These are phyloP conservation scores for Quadroppia sp. DNA, from an alignment of 2,888 invertebrate species.

Conservation along the genomic window DNA sequence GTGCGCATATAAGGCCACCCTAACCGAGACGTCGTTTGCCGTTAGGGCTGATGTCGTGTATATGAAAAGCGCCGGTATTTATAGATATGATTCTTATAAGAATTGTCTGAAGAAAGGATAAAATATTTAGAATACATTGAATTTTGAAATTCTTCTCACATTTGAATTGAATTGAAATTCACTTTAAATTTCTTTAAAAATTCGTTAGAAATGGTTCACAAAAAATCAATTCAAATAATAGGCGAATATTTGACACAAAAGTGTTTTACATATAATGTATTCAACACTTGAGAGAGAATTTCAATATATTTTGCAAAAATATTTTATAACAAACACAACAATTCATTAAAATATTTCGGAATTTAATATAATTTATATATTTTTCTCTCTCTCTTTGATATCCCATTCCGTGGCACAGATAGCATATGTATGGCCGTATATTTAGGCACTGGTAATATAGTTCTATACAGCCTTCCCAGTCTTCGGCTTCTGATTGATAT, in stretches of 20 bases:
- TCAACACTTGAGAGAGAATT: neutral
- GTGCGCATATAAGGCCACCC: slow-evolving; percentile 84
- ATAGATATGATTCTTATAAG: too few species aligned
- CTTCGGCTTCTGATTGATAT: slow-evolving; percentile 85
- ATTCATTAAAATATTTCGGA: neutral
- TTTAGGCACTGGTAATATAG: slow-evolving; percentile 87
- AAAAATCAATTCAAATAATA: neutral
- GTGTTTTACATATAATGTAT: neutral
- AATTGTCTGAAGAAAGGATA: too few species aligned
- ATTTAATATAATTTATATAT: neutral
- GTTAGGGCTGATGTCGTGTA: slow-evolving; percentile 86
- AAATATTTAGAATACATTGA: neutral
- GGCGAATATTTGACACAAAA: neutral
- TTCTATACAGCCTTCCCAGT: slow-evolving; percentile 91
- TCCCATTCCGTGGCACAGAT: slow-evolving; percentile 62
- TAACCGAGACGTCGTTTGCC: slow-evolving; percentile 84
- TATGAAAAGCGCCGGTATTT: slow-evolving; percentile 68
- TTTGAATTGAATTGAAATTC: neutral
- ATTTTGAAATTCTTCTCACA: neutral
- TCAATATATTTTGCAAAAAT: neutral
- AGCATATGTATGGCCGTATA: slow-evolving; percentile 91
- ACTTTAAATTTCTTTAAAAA: neutral
- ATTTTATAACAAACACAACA: too few species aligned
- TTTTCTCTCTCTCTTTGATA: neutral
- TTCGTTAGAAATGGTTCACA: too few species aligned